A percentile compares a stretch with the other conserved stretches of the same genome.
Conservation (phyloP, 2,888 invertebrate genomes). For the Drosophila imparisetae region DNA sequence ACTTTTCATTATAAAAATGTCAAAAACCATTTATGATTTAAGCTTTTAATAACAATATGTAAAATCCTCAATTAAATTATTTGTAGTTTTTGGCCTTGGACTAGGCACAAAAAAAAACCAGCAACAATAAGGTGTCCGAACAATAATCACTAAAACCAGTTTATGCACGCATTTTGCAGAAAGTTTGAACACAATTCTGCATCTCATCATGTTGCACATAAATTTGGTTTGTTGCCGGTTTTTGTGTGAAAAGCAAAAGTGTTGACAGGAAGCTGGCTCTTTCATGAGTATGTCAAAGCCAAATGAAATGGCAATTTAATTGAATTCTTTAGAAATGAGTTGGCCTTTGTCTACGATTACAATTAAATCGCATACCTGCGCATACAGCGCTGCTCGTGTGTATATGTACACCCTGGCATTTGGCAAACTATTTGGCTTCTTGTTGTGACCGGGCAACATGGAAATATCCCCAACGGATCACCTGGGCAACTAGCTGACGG, state of each 20-base stretch:
- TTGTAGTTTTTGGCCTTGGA: not conserved
- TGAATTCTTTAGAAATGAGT: slow-evolving; percentile 25
- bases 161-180: not conserved
- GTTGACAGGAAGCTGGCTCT: not conserved
- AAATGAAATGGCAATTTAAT: slow-evolving; percentile 33
- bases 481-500: not conserved
- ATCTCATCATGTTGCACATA: not conserved
- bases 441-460: slow-evolving; percentile 9
- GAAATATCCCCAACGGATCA: slow-evolving; percentile 1
- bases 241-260: not conserved
- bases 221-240: not conserved
- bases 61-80: not conserved
- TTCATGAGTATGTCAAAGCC: not conserved
- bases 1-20: not conserved
- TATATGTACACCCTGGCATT: not conserved
- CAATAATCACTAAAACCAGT: not conserved
- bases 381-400: not conserved
- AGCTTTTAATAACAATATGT: not conserved
- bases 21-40: not conserved
- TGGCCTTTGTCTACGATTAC: slow-evolving; percentile 21
- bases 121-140: not conserved
- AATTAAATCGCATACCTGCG: slow-evolving; percentile 10
- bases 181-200: not conserved
- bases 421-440: slow-evolving; percentile 3
- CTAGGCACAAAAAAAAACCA: not conserved